Evolutionary conservation across 2,888 invertebrate species (phyloP), one percentile per base, ranked within the genome.

Genomic region (Drosophila anomalata): DNA sequence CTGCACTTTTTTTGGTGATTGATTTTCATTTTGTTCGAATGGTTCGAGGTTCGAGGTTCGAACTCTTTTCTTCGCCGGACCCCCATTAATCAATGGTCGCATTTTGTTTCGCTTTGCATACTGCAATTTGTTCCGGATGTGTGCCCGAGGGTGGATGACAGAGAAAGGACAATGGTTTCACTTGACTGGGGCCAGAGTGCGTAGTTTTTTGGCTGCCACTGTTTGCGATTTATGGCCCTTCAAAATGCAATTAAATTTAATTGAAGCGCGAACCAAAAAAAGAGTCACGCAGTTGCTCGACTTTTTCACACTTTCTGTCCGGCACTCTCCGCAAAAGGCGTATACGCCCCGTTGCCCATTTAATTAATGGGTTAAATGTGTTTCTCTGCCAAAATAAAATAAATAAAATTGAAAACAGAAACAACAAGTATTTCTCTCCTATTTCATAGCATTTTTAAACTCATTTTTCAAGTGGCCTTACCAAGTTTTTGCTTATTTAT

Each of bases 171-270:
- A 14, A 6, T 59, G 36, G 59, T 55, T 51, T 14, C 12, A 6
- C 26, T 29, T 11, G 44, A 17, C 51, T 47, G 22, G 22, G 44
- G 22, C 12, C 22, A 12, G 22, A 20, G 61, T 62, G 74, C 66
- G 52, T 57, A 50, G 74, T 72, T 68, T 73, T 77, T 76, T 48
- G 59, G 66, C 67, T 70, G 74, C 68, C 61, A 62, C 78, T 80
- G 85, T 75, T 73, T 65, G 73, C 79, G 81, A 89, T 89, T 89
- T 89, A 90, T 90, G 80, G 78, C 83, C 82, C 82, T 88, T 89
- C 84, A 87, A 82, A 89, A 88, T 78, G 81, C 88, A 83, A 88
- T 90, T 90, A 88, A 90, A 89, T 89, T 90, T 80, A 90, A 89
- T 89, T 88, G 88, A 82, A 82, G 81, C 87, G 77, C 77, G 77